Conservation (phyloP, 2,113 vertebrate genomes). For the Antennarius striatus region DNA sequence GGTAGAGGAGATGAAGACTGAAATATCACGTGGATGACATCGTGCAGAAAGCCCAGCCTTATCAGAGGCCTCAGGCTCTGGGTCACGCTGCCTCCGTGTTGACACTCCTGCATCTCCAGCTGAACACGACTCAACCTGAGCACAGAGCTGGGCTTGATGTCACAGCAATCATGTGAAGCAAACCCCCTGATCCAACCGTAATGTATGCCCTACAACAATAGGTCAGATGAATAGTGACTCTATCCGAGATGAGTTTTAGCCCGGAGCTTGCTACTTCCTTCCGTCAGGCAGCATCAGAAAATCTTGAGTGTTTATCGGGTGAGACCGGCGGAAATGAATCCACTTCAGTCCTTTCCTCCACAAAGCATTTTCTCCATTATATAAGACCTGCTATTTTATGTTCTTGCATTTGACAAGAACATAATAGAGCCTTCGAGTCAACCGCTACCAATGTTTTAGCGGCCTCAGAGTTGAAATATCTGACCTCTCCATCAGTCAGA, state of each 20-base stretch:
- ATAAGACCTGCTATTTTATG: too few species aligned
- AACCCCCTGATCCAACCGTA: neutral
- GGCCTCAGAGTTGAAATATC: too few species aligned
- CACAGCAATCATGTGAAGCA: slow-evolving; percentile 6
- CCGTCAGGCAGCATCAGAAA: slow-evolving; percentile 2
- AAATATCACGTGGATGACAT: slow-evolving; percentile 35
- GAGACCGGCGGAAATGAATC: neutral
- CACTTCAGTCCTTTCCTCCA: neutral
- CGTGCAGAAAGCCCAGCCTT: slow-evolving; percentile 27
- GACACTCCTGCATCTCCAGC: slow-evolving; percentile 1
- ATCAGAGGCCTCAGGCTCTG: slow-evolving; percentile 28
- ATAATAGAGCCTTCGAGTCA: too few species aligned
- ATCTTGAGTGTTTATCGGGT: neutral
- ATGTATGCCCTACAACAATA: slow-evolving; percentile 12
- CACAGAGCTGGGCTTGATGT: slow-evolving; percentile 18
- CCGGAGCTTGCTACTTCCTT: slow-evolving; percentile 1
- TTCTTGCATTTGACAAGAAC: too few species aligned
- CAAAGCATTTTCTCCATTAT: neutral
- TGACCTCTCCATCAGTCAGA: too few species aligned
- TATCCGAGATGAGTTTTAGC: slow-evolving; percentile 2
- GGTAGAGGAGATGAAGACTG: neutral
- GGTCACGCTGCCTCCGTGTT: slow-evolving; percentile 33
- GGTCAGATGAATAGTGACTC: slow-evolving; percentile 13
- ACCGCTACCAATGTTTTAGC: too few species aligned
- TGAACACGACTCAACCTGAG: neutral